Conservation (phyloP, 2,888 invertebrate genomes). For the Hyposoter didymator region DNA sequence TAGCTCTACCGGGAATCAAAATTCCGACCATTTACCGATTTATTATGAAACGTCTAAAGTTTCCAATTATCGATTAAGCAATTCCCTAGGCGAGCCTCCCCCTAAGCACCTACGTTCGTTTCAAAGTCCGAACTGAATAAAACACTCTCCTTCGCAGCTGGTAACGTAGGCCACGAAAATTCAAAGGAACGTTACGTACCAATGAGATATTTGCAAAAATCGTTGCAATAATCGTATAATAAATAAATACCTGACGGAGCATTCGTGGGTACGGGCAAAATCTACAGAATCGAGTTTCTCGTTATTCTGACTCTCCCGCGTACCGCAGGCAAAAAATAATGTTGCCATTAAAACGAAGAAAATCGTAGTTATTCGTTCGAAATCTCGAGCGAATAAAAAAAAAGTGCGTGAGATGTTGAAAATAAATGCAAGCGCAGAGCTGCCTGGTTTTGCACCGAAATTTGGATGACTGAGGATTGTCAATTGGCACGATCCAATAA, state of each 20-base stretch:
- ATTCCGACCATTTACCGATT: slow-evolving; percentile 26
- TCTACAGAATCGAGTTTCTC: neutral
- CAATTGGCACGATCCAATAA: slow-evolving; percentile 21
- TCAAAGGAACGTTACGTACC: neutral
- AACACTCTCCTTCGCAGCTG: neutral
- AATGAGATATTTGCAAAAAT: neutral
- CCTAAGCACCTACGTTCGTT: slow-evolving; percentile 36
- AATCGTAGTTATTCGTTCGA: neutral
- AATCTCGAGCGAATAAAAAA: neutral
- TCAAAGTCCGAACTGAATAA: slow-evolving; percentile 1
- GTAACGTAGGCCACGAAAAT: slow-evolving; percentile 14
- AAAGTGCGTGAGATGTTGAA: neutral
- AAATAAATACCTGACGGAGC: slow-evolving; percentile 2
- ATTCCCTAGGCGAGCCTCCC: slow-evolving; percentile 23
- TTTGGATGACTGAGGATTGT: slow-evolving; percentile 11
- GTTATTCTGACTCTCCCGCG: neutral
- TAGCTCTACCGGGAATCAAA: slow-evolving; percentile 27
- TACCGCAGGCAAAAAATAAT: neutral
- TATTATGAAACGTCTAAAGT: slow-evolving; percentile 9
- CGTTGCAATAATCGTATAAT: neutral
- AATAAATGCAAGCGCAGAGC: neutral
- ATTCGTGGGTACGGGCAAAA: neutral
- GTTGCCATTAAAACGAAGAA: neutral
- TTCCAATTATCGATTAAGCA: neutral
- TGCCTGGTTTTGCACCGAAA: neutral